Conservation (phyloP, 1,140 invertebrate genomes). For the Bombus turneri region DNA sequence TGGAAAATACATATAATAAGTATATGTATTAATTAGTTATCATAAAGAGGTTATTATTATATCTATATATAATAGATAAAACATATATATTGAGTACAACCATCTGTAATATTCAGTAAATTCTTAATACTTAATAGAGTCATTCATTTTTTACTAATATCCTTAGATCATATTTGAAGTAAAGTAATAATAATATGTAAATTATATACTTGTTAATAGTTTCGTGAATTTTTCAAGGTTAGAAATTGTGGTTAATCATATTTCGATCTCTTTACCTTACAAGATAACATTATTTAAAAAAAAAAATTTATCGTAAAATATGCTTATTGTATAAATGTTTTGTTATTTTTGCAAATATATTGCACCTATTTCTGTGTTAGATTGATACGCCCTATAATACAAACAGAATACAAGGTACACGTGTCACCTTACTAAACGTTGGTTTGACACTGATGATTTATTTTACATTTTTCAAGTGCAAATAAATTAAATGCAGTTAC, state of each 20-base stretch:
- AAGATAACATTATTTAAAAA: not conserved
- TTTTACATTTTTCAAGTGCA: not conserved
- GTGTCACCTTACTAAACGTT: not conserved
- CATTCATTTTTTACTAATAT: not conserved
- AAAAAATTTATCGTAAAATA: not conserved
- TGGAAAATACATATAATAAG: not conserved
- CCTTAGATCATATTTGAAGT: not conserved
- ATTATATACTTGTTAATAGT: not conserved
- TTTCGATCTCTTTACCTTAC: not conserved
- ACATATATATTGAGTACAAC: not conserved
- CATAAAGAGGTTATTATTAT: not conserved
- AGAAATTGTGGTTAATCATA: not conserved
- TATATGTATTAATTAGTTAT: not conserved
- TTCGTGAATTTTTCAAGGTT: conserved; percentile 10
- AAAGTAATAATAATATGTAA: not conserved
- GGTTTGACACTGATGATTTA: not conserved
- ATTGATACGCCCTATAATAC: not conserved
- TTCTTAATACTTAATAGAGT: not conserved
- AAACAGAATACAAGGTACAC: not conserved
- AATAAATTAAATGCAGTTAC: not conserved
- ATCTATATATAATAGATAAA: not conserved
- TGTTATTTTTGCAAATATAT: not conserved
- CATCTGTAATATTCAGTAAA: too few species aligned
- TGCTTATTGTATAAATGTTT: not conserved
- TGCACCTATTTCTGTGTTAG: too few species aligned